These are phyloP conservation scores for Cryptophagus acutangulus DNA, from an alignment of 2,888 invertebrate genomes.

Conservation along the genomic window DNA sequence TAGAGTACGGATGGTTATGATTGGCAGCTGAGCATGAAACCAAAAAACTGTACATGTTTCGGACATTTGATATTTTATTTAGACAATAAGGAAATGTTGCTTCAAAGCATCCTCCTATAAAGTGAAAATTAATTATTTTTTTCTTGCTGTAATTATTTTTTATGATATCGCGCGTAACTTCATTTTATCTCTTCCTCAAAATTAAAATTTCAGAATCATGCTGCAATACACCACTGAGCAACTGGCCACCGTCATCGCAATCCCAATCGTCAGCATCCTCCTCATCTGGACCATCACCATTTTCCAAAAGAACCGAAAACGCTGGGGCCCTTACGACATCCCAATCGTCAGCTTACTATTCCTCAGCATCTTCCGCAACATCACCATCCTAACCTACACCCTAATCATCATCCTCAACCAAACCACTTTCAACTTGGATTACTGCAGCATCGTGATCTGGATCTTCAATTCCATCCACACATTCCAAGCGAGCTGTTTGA, in stretches of 20 bases:
- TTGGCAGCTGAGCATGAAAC: too few species aligned
- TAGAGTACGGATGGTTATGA: too few species aligned
- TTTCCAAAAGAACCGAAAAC: slow-evolving; percentile 50
- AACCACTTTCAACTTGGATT: slow-evolving; percentile 35
- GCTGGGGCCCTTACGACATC: slow-evolving; percentile 53
- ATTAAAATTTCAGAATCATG: slow-evolving; percentile 28
- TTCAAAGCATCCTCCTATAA: too few species aligned
- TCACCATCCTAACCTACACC: slow-evolving; percentile 44
- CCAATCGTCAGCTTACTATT: slow-evolving; percentile 49
- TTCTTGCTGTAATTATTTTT: too few species aligned
- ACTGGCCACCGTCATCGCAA: slow-evolving; percentile 46
- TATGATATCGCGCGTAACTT: too few species aligned
- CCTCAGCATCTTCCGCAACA: slow-evolving; percentile 46
- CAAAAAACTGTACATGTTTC: too few species aligned
- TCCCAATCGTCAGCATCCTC: slow-evolving; percentile 48
- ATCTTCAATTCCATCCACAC: slow-evolving; percentile 51
- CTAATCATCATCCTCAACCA: slow-evolving; percentile 35
- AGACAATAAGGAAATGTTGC: too few species aligned
- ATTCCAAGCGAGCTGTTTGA: slow-evolving; percentile 51
- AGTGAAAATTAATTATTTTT: too few species aligned
- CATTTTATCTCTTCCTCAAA: too few species aligned
- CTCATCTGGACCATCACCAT: slow-evolving; percentile 50
- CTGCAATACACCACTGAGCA: slow-evolving; percentile 42
- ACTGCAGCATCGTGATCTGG: slow-evolving; percentile 51
- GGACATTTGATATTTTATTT: too few species aligned